Percentiles rank a stretch among this genome's conserved stretches.
Evolutionary conservation across 1,140 invertebrate species (phyloP).

Genomic region (Acromyrmex heyeri): DNA sequence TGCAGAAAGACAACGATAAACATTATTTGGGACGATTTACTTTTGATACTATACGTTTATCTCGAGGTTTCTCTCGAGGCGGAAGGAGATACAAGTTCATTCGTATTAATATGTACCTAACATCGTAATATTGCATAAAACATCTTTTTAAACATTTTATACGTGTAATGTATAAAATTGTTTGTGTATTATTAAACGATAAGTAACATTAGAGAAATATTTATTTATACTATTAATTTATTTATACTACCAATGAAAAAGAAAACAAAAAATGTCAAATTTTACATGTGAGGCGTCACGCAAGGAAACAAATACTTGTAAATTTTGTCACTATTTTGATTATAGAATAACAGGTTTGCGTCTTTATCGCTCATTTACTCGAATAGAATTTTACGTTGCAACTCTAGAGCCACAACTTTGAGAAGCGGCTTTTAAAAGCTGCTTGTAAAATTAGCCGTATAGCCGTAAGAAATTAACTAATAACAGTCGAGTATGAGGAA

Average conservation of each 20-base stretch:
- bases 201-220: neutral
- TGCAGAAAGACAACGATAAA: slow-evolving; percentile 27
- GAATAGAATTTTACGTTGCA: slow-evolving; percentile 7
- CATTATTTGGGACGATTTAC: neutral
- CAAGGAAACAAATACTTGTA: neutral
- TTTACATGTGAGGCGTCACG: neutral
- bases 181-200: slow-evolving; percentile 5
- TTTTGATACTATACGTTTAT: neutral
- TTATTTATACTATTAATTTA: neutral
- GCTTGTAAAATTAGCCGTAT: no score
- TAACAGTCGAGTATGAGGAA: no score
- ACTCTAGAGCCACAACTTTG: no score
- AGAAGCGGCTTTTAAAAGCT: no score
- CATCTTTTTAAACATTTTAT: neutral
- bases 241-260: neutral
- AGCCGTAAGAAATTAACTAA: no score
- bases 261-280: neutral
- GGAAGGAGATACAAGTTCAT: neutral
- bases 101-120: slow-evolving; percentile 25
- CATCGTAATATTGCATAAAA: slow-evolving; percentile 6
- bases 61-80: neutral
- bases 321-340: slow-evolving; percentile 1
- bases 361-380: slow-evolving; percentile 9
- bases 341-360: slow-evolving; percentile 25
- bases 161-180: neutral